These are phyloP conservation scores for Rhynchomys soricoides DNA, from an alignment of 2,113 vertebrate species.

Conservation along the genomic window DNA sequence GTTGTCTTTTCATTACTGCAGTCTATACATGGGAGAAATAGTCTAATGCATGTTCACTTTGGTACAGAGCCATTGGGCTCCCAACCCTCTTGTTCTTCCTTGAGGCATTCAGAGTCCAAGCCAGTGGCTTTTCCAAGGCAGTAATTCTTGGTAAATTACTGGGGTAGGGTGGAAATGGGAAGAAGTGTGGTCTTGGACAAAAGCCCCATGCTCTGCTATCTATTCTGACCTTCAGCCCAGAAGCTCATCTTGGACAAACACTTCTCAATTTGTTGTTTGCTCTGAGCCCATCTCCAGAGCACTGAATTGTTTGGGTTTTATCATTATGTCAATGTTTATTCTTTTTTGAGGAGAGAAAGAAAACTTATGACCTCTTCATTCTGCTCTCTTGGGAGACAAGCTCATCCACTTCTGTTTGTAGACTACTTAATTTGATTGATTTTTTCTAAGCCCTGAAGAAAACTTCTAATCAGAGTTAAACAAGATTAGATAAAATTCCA, in stretches of 20 bases:
- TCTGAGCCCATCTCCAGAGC: not conserved
- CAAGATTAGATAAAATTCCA: not conserved
- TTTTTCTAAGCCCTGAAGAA: not conserved
- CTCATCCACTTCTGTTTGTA: not conserved
- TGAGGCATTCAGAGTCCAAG: not conserved
- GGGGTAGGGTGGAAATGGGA: rapidly evolving
- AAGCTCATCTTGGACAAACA: not conserved
- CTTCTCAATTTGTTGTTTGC: not conserved
- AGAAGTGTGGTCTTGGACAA: not conserved
- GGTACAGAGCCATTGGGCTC: not conserved
- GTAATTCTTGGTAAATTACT: not conserved
- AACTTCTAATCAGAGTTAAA: constrained; percentile 28
- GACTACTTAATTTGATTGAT: not conserved
- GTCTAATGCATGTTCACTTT: not conserved
- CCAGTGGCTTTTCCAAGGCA: too few species aligned
- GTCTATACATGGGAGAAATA: not conserved
- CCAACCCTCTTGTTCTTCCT: too few species aligned
- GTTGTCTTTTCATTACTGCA: not conserved
- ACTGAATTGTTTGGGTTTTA: not conserved
- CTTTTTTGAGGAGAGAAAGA: not conserved
- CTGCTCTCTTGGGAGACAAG: not conserved
- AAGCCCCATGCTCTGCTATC: not conserved
- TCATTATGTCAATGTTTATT: not conserved
- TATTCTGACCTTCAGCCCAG: not conserved
- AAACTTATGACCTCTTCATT: not conserved